These are phyloP conservation scores for Drosophila eohydei DNA, from an alignment of 2,888 invertebrate genomes.

Conservation along the genomic window DNA sequence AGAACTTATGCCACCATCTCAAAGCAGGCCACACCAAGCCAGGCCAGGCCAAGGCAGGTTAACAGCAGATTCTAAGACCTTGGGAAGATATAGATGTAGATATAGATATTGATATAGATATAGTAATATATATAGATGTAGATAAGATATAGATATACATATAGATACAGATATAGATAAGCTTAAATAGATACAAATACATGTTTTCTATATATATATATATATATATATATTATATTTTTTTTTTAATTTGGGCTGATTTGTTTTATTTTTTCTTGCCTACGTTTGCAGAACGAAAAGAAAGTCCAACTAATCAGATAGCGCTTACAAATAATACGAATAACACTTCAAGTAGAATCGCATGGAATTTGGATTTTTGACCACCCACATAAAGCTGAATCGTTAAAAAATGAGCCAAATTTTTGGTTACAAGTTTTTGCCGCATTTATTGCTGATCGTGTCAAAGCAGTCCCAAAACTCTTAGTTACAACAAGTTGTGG, in stretches of 20 bases:
- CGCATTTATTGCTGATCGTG: conserved; percentile 33
- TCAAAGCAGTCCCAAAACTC: conserved; percentile 12
- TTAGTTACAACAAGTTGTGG: conserved; percentile 38
- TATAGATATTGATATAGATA: not conserved
- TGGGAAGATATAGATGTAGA: not conserved
- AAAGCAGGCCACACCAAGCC: not conserved
- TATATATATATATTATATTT: not conserved
- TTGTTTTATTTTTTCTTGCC: not conserved
- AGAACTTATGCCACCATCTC: conserved; percentile 1
- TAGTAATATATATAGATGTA: not conserved
- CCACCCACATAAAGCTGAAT: conserved; percentile 16
- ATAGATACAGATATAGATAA: not conserved
- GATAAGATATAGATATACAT: not conserved
- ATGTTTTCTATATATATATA: not conserved
- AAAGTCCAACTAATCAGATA: not conserved
- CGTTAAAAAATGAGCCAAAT: conserved; percentile 5
- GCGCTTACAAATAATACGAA: conserved; percentile 1
- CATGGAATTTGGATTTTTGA: not conserved
- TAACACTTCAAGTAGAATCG: not conserved
- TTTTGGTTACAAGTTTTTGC: conserved; percentile 11
- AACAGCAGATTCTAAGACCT: not conserved
- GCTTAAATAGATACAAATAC: not conserved
- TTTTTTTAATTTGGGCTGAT: not conserved
- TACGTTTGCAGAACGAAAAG: not conserved
- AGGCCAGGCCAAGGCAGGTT: not conserved